Percentiles rank a stretch among this genome's conserved stretches.
phyloP scores from a whole-genome alignment of 1,140 invertebrate species.

The Oryzaephilus surinamensis region DNA sequence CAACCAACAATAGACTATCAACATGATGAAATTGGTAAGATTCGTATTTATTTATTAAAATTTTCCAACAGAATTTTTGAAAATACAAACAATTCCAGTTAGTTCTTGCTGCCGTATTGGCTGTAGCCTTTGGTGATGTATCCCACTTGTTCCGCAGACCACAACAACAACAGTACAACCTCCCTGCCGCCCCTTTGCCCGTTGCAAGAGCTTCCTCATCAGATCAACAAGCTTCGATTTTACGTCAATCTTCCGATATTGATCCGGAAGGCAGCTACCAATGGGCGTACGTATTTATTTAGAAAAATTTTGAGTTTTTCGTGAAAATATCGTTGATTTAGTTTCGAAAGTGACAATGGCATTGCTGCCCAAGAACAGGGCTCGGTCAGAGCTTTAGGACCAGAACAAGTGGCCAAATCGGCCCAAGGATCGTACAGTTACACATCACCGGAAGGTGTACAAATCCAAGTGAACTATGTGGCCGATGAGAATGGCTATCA shows the following conservation, averaged over 20 bases:
- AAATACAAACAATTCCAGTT: too few relatives aligned
- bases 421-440: slow-evolving; percentile 8
- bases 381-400: slow-evolving; percentile 3
- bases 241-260: slow-evolving; percentile 2
- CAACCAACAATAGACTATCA: too few relatives aligned
- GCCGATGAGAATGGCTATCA: slow-evolving; percentile 47
- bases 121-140: background rate
- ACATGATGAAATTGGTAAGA: too few relatives aligned
- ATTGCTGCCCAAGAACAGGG: slow-evolving; percentile 40
- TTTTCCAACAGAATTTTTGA: too few relatives aligned
- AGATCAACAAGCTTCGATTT: background rate
- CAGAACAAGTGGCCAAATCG: slow-evolving; percentile 5
- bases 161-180: slow-evolving; percentile 1
- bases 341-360: slow-evolving; percentile 44
- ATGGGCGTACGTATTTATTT: slow-evolving; percentile 5
- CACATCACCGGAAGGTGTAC: slow-evolving; percentile 35
- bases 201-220: slow-evolving; percentile 1
- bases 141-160: slow-evolving; percentile 1
- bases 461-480: slow-evolving; percentile 39
- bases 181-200: background rate
- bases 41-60: too few relatives aligned
- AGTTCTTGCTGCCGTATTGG: too few relatives aligned
- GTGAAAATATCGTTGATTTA: slow-evolving; percentile 1
- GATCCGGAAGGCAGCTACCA: slow-evolving; percentile 9
- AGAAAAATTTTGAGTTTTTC: slow-evolving; percentile 1